Conservation (phyloP, 2,113 vertebrate species). For the Oreocharis arfaki region DNA sequence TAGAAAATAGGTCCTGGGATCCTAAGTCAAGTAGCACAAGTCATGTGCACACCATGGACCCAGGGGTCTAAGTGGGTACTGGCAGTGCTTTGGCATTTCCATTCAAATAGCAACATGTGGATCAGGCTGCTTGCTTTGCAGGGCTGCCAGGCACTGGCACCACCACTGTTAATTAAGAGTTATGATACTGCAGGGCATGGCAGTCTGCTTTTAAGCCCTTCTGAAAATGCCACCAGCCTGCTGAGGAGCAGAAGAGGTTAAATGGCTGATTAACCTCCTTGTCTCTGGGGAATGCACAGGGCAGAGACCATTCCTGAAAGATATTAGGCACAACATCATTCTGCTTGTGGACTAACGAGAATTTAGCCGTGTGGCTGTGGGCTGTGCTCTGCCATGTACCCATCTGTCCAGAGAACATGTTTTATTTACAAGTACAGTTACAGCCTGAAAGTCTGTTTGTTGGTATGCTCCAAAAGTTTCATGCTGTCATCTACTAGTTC, state of each 20-base stretch:
- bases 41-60: accelerated
- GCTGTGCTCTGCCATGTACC: neutral
- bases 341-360: neutral
- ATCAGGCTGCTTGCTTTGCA: neutral
- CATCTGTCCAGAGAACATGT: neutral
- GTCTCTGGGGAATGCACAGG: neutral
- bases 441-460: neutral
- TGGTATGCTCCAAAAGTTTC: neutral
- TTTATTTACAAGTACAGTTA: neutral
- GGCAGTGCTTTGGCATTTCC: neutral
- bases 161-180: neutral
- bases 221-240: neutral
- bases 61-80: neutral
- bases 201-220: neutral
- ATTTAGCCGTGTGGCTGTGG: neutral
- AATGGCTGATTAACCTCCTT: neutral
- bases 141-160: neutral
- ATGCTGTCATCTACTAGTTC: neutral
- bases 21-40: neutral
- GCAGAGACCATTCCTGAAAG: neutral
- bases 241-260: neutral
- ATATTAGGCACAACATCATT: neutral
- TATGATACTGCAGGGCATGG: neutral
- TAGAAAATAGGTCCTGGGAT: neutral
- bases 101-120: neutral